Evolutionary conservation across 2,797 vertebrate genomes (phyloP).

Genomic region (Nasua narica): DNA sequence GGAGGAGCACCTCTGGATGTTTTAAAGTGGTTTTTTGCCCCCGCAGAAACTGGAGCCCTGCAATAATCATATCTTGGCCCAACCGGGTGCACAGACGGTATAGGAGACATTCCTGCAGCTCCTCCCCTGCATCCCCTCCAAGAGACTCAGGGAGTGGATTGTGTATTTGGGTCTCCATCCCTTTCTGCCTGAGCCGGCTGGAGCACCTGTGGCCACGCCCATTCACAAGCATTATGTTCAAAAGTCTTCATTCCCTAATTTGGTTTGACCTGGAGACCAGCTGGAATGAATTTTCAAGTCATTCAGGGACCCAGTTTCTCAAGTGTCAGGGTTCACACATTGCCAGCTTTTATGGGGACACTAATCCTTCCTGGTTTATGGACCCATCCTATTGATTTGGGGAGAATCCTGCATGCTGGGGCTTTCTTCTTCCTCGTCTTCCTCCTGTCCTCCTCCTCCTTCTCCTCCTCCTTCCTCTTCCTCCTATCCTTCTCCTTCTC

Average conservation of each 20-base stretch:
- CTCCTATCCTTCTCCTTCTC: no score
- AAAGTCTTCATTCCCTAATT: neutral
- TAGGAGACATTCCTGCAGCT: neutral
- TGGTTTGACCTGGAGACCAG: neutral
- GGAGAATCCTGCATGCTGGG: fast-evolving
- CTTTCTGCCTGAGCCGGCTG: neutral
- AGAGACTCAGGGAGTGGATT: fast-evolving
- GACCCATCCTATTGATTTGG: neutral
- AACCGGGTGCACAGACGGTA: fast-evolving
- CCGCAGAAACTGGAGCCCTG: neutral
- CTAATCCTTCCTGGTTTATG: no score
- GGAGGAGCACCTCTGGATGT: neutral
- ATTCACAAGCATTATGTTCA: neutral
- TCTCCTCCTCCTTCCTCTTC: no score
- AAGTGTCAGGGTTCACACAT: neutral
- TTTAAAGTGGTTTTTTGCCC: neutral
- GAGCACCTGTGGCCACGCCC: no score
- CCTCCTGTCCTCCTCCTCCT: no score
- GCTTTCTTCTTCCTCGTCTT: neutral
- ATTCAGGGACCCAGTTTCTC: neutral
- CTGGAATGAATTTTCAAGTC: neutral
- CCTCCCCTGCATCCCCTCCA: fast-evolving
- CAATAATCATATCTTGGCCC: neutral
- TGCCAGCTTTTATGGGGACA: neutral
- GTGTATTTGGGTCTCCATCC: fast-evolving